phyloP scores from a whole-genome alignment of 2,113 vertebrate genomes.

The Thunnus thynnus region DNA sequence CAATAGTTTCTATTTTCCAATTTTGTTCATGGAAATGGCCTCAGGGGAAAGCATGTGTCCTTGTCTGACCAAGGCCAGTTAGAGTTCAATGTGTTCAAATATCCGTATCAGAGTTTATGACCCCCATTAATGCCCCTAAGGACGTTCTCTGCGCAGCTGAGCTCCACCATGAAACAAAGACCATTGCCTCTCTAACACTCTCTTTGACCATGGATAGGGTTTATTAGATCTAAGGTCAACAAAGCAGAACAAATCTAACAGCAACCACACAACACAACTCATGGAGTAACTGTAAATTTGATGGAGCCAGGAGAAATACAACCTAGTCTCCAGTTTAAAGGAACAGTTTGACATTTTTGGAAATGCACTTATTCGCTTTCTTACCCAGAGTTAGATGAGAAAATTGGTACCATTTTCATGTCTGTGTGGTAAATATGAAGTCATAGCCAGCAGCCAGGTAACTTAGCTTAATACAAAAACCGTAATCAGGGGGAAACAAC shows the following conservation, averaged over 20 bases:
- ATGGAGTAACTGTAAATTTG: slow-evolving; percentile 20
- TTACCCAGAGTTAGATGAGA: no score
- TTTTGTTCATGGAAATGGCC: slow-evolving; percentile 66
- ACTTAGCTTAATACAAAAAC: no score
- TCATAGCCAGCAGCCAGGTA: no score
- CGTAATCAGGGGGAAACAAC: no score
- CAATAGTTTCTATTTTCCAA: slow-evolving; percentile 73
- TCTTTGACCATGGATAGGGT: slow-evolving; percentile 55
- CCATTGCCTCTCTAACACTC: slow-evolving; percentile 34
- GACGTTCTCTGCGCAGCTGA: slow-evolving; percentile 52
- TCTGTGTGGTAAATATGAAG: no score
- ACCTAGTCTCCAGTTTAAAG: background rate
- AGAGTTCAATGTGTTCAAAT: slow-evolving; percentile 81
- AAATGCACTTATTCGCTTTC: no score
- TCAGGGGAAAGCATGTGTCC: slow-evolving; percentile 65
- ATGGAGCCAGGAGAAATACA: slow-evolving; percentile 8
- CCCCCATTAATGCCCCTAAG: slow-evolving; percentile 71
- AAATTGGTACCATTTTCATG: no score
- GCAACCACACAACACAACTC: slow-evolving; percentile 19
- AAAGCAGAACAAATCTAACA: slow-evolving; percentile 54
- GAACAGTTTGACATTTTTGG: no score
- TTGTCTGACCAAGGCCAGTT: slow-evolving; percentile 73
- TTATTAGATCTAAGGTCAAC: slow-evolving; percentile 65
- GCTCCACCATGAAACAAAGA: slow-evolving; percentile 55
- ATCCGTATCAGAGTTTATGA: slow-evolving; percentile 78